Percentiles rank a stretch among this genome's conserved stretches.
phyloP scores from a whole-genome alignment of 2,797 vertebrate species.

The Oreortyx pictus region DNA sequence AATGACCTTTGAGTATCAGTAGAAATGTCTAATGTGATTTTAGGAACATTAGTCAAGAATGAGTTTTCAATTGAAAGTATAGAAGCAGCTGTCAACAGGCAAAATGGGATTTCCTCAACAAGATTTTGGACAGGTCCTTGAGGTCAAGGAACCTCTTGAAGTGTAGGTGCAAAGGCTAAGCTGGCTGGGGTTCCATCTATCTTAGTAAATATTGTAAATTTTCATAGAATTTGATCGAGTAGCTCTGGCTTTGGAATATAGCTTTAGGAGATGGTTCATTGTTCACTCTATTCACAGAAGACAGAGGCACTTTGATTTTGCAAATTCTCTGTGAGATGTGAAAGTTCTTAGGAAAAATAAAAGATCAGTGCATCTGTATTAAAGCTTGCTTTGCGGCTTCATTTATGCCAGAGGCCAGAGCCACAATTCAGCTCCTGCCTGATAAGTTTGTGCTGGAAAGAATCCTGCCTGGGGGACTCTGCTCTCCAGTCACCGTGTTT shows the following conservation, averaged over 20 bases:
- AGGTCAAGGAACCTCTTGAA: background rate
- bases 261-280: background rate
- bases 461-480: background rate
- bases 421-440: background rate
- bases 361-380: background rate
- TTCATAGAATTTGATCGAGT: background rate
- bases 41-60: background rate
- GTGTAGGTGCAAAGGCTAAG: background rate
- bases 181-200: background rate
- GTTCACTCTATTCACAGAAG: background rate
- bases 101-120: background rate
- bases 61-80: background rate
- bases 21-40: background rate
- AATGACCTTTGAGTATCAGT: background rate
- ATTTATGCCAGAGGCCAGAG: constrained; percentile 12
- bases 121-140: background rate
- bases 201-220: background rate
- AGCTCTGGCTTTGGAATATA: background rate
- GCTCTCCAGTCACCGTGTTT: constrained; percentile 27
- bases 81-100: background rate
- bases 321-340: background rate
- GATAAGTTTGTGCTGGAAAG: background rate
- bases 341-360: background rate
- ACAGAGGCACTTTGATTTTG: constrained; percentile 12
- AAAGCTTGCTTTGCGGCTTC: constrained; percentile 15